Evolutionary conservation across 2,113 vertebrate species (phyloP), one percentile per base, ranked within the genome.

Genomic region (Amphilophus citrinellus): DNA sequence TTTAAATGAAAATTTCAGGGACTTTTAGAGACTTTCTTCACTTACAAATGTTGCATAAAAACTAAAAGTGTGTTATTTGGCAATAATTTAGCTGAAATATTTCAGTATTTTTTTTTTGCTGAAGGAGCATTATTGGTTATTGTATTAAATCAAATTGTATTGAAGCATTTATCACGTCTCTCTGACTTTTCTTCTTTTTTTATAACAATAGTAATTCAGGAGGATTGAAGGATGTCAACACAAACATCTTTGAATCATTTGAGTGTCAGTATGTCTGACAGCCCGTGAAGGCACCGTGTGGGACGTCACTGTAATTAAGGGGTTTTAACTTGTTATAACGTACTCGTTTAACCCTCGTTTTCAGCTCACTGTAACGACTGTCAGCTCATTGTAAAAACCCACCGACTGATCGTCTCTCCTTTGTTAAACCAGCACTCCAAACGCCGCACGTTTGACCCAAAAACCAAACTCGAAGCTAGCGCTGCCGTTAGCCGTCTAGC

Each of bases 251-350:
- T 18, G 50, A 56, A 13, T 73, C 47, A 15, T 22, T 59, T 58
- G 9, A 8, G 18, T 2, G 20, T 60, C 53, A 3, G 27, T 1
- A 57, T 85, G 56, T 89, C 84, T 79, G 42, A 79, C 57, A 14
- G 84, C 15, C 22, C 0, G 0, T 88, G 80, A 93, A 94, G 7
- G 88, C 86, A 20, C 22, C 90, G n/a, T 3, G 10, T 10, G 75
- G 37, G 5, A 94, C 93, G 93, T 95, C 94, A 93, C 71, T 7
- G 32, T 83, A 88, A 83, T 90, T 65, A 89, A 75, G 59, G 84
- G 77, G 63, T 87, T 91, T 92, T 88, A 92, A 92, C 84, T 92
- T 86, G 86, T 90, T 84, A 71, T 77, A 89, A 87, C 76, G 68
- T 73, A 27, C 24, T 78, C 76, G 39, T 85, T 84, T 76, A 78